Conservation (phyloP, 1,140 invertebrate genomes). For the Drosophila jambulina region DNA sequence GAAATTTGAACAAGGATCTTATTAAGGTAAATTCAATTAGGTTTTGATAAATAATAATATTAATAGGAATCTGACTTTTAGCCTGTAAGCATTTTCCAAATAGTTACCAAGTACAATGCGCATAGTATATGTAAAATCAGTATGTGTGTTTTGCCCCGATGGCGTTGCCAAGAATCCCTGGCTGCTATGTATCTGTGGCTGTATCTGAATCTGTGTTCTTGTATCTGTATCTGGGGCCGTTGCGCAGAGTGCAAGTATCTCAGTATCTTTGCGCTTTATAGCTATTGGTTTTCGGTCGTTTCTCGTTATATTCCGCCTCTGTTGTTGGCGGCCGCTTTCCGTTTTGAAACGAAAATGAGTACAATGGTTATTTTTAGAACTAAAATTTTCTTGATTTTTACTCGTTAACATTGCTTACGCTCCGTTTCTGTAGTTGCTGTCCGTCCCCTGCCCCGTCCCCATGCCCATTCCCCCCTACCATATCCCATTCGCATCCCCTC, state of each 20-base stretch:
- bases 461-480: neutral
- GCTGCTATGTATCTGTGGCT: constrained; percentile 5
- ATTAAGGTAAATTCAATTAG: neutral
- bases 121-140: constrained; percentile 27
- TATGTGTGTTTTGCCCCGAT: constrained; percentile 20
- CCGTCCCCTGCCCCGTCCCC: neutral
- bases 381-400: constrained; percentile 79
- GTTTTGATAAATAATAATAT: no score
- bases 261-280: constrained; percentile 71
- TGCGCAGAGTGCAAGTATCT: constrained; percentile 49
- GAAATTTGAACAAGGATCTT: neutral
- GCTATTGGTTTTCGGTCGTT: constrained; percentile 73
- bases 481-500: constrained; percentile 3
- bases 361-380: constrained; percentile 80
- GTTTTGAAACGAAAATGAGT: constrained; percentile 80
- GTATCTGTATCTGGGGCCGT: constrained; percentile 35
- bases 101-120: constrained; percentile 19
- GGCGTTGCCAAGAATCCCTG: constrained; percentile 40
- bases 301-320: constrained; percentile 42
- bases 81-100: constrained; percentile 6
- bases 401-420: constrained; percentile 79
- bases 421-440: constrained; percentile 66
- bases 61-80: neutral
- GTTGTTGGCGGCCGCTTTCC: constrained; percentile 57
- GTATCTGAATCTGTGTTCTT: constrained; percentile 8